Evolutionary conservation across 2,797 vertebrate species (phyloP), one percentile per base, ranked within the genome.

Genomic region (Phoxinus dragarum): DNA sequence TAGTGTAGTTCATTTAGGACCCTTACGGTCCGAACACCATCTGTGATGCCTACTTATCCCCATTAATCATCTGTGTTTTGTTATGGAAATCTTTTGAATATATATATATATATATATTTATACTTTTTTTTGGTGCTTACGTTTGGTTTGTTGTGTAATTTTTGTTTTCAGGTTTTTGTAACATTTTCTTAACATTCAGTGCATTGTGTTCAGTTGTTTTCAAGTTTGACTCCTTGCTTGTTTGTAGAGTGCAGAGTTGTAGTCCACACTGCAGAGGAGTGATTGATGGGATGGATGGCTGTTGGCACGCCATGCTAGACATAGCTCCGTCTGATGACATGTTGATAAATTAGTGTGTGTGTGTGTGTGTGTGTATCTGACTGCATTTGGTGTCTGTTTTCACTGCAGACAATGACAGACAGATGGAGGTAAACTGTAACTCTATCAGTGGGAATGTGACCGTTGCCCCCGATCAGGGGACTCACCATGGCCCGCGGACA

Each of bases 401-500:
- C 80, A 86, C 88, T 92, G 71, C 93, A 99, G 98, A 96, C 94
- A 97, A 95, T 0, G 95, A 97, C 38, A 96, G 93, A 89, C 87
- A 93, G 90, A 94, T 97, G 92, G 96, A 97, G 85, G 96, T 99
- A 87, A 96, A 94, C 93, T 97, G 96, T 93, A 97, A 96, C 92
- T 94, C 96, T 0, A 85, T 95, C 76, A 95, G 96, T 14, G 97
- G 96, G 80, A 95, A 90, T 34, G 91, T 99, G 86, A 96, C 92
- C 80, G 86, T 98, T 1, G 59, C 92, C 82, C 95, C 96, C 0
- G 91, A 95, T 82, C 93, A 93, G 66, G 93, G 93, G 80, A 88
- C 89, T 2, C 54, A 80, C 64, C 64, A 49, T 75, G 93, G 93
- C 44, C 69, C 84, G 49, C 12, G 52, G 59, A 81, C 85, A 49